Conservation (phyloP, 2,113 vertebrate species). For the Astur gentilis region DNA sequence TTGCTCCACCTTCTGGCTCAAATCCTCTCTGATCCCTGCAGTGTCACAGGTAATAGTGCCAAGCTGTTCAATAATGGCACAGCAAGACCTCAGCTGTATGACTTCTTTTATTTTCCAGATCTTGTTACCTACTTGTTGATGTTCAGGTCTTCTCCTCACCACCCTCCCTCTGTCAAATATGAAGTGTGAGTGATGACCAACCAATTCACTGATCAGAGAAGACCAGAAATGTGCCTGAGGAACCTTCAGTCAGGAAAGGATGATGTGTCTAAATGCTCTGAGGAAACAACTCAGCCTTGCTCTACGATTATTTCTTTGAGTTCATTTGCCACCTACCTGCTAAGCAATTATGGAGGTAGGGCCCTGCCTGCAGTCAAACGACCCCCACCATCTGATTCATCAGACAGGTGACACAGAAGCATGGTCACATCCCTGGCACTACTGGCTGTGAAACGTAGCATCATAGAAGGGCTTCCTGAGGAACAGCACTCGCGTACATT, state of each 20-base stretch:
- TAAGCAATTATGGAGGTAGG: neutral
- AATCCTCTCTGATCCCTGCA: neutral
- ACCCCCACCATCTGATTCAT: neutral
- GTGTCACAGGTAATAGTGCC: neutral
- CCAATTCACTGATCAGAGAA: neutral
- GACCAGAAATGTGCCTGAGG: neutral
- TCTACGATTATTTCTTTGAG: neutral
- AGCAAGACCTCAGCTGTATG: neutral
- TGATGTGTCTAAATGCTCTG: neutral
- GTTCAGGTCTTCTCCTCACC: neutral
- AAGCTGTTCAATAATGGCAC: neutral
- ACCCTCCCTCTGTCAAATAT: neutral
- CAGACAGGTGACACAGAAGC: neutral
- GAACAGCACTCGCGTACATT: neutral
- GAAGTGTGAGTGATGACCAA: neutral
- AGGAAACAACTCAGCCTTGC: neutral
- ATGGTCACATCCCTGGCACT: neutral
- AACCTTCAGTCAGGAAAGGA: neutral
- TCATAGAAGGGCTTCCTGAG: neutral
- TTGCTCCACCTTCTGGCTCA: neutral
- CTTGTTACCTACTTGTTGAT: neutral
- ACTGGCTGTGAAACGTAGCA: fast-evolving
- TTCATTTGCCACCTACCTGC: neutral
- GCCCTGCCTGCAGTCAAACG: neutral
- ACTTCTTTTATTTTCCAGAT: neutral